These are phyloP conservation scores for Phasianus colchicus DNA, from an alignment of 2,113 vertebrate genomes.

Conservation along the genomic window DNA sequence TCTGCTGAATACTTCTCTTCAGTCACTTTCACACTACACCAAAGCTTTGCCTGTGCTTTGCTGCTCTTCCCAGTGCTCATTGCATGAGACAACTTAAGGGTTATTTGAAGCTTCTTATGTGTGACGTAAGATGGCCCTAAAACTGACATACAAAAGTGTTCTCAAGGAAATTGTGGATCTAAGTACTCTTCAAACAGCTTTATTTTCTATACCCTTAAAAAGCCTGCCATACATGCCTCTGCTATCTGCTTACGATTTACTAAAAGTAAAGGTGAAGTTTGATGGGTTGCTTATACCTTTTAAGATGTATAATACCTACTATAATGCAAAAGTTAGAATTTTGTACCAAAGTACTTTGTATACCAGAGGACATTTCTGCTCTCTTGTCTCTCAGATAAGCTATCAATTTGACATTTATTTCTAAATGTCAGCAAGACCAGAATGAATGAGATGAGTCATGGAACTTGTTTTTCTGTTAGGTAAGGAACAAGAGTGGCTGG, in stretches of 20 bases:
- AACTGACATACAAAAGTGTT: neutral
- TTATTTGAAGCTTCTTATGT: neutral
- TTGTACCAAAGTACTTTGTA: neutral
- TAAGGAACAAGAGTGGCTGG: neutral
- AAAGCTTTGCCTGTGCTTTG: neutral
- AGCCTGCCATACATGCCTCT: neutral
- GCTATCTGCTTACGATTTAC: neutral
- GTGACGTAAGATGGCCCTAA: neutral
- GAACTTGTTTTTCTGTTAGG: neutral
- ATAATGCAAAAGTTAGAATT: neutral
- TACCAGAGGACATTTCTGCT: neutral
- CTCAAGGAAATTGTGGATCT: neutral
- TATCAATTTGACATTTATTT: conserved; percentile 13
- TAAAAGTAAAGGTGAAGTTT: neutral
- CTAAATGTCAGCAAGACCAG: conserved; percentile 19
- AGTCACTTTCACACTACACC: neutral
- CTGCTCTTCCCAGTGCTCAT: neutral
- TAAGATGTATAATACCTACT: neutral
- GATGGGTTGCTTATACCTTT: neutral
- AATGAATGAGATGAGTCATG: neutral
- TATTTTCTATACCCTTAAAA: neutral
- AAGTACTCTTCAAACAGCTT: neutral
- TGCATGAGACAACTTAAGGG: neutral
- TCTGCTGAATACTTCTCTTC: neutral
- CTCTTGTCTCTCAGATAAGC: neutral